Evolutionary conservation across 1,140 invertebrate genomes (phyloP).

Genomic region (Chironomus tepperi): DNA sequence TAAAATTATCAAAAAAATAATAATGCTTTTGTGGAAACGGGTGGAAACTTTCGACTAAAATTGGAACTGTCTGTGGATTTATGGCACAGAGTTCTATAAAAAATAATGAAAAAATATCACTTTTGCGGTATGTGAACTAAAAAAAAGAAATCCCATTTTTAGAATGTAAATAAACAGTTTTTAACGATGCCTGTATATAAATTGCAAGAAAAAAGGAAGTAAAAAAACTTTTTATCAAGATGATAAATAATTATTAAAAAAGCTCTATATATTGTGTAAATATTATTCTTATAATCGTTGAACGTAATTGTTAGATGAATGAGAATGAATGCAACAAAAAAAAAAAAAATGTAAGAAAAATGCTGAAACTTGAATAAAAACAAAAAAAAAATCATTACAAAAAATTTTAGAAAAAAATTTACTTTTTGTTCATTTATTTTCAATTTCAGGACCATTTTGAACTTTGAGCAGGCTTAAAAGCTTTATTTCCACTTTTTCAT

Average conservation of each 20-base stretch:
- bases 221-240: no score
- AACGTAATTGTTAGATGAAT: not conserved
- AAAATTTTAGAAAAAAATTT: not conserved
- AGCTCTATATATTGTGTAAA: conserved; percentile 7
- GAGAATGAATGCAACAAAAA: conserved; percentile 5
- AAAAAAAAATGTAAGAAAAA: not conserved
- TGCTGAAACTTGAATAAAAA: conserved; percentile 7
- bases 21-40: not conserved
- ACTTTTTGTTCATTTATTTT: not conserved
- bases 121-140: no score
- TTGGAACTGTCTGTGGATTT: no score
- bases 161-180: not conserved
- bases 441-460: not conserved
- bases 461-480: no score
- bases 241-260: not conserved
- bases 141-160: no score
- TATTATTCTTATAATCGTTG: not conserved
- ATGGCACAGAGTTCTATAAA: no score
- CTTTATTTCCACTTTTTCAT: no score
- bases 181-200: not conserved
- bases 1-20: not conserved
- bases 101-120: no score
- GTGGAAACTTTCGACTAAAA: not conserved
- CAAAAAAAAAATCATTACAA: not conserved
- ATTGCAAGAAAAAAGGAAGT: not conserved